A percentile compares a stretch with the other conserved stretches of the same genome.
phyloP scores from a whole-genome alignment of 2,113 vertebrate species.

The Tonatia bakeri region DNA sequence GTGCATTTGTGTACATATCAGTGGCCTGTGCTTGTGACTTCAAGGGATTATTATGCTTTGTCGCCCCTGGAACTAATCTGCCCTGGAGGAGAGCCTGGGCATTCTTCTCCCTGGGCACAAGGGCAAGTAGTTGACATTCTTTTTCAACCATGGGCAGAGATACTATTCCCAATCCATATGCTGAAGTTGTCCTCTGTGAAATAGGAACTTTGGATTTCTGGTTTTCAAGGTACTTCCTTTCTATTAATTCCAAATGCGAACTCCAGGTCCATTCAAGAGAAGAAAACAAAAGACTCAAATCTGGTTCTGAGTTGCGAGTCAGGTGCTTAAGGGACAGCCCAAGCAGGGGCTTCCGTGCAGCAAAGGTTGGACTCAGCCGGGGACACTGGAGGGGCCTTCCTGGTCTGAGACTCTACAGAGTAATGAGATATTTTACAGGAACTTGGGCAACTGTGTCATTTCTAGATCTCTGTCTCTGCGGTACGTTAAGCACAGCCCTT shows the following conservation, averaged over 20 bases:
- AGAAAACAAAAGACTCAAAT: not conserved
- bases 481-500: not conserved
- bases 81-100: not conserved
- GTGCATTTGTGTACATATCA: not conserved
- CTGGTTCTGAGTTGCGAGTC: not conserved
- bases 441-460: not conserved
- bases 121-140: not conserved
- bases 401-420: not conserved
- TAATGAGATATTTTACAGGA: not conserved
- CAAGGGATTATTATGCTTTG: not conserved
- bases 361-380: not conserved
- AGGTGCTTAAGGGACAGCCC: not conserved
- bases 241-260: not conserved
- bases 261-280: not conserved
- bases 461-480: not conserved
- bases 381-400: not conserved
- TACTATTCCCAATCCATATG: not conserved
- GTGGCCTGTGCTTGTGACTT: not conserved
- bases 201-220: not conserved
- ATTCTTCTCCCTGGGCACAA: not conserved
- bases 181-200: not conserved
- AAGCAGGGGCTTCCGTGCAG: not conserved
- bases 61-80: not conserved
- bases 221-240: not conserved
- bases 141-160: not conserved